Percentiles rank a stretch among this genome's conserved stretches.
Evolutionary conservation across 92 coral and sea anemone genomes (phyloP).

Genomic region (Epizoanthus scotinus): DNA sequence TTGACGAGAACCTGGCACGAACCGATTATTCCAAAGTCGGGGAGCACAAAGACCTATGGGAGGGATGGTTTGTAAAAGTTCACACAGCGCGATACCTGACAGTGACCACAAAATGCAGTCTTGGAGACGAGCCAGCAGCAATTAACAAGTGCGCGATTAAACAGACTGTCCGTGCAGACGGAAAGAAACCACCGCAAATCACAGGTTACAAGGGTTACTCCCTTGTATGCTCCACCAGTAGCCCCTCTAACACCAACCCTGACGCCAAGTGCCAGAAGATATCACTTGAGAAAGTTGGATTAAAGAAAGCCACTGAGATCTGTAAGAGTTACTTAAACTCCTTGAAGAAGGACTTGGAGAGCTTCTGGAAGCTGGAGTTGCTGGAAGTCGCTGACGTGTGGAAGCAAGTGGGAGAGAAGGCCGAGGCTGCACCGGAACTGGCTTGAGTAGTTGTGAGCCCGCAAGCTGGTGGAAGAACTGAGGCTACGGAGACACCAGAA

Average conservation of each 20-base stretch:
- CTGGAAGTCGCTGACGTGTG: conserved; percentile 22
- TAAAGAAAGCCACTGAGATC: background rate
- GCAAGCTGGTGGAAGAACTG: background rate
- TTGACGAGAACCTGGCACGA: background rate
- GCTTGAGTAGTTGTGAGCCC: too few species aligned
- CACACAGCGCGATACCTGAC: background rate
- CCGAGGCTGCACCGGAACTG: conserved; percentile 4
- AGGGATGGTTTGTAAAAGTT: conserved; percentile 12
- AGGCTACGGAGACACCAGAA: conserved; percentile 1
- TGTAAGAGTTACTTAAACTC: background rate
- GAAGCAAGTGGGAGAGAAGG: background rate
- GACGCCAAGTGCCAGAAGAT: too few species aligned
- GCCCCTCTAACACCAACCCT: too few species aligned
- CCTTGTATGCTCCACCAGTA: too few species aligned
- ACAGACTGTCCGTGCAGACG: background rate
- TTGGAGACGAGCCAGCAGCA: background rate
- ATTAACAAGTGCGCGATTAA: conserved; percentile 4
- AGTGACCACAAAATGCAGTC: background rate
- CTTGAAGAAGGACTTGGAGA: conserved; percentile 18
- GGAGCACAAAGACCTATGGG: background rate
- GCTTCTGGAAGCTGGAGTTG: conserved; percentile 31
- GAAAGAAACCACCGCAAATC: background rate
- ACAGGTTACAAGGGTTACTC: too few species aligned
- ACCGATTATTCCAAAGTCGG: background rate
- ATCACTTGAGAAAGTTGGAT: background rate